phyloP scores from a whole-genome alignment of 2,797 vertebrate species.

The Glossophaga mutica region DNA sequence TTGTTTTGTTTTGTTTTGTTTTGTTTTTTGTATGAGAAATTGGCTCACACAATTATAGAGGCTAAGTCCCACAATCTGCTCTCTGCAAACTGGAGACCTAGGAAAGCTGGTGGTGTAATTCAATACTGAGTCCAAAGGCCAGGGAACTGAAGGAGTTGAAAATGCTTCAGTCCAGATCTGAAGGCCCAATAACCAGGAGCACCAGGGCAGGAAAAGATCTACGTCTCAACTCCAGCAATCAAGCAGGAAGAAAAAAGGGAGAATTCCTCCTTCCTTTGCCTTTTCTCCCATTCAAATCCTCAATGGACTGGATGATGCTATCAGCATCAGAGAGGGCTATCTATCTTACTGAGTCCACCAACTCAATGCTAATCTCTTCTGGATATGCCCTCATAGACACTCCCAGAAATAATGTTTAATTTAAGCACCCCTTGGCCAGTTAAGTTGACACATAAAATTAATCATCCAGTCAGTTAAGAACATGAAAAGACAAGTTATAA shows the following conservation, averaged over 20 bases:
- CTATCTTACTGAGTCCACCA: background rate
- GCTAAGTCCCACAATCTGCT: background rate
- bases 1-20: no score
- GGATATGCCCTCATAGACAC: background rate
- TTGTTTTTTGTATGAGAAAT: background rate
- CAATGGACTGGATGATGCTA: background rate
- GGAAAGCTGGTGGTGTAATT: background rate
- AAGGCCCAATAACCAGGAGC: background rate
- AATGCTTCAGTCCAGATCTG: background rate
- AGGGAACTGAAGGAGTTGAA: background rate
- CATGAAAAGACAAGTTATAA: background rate
- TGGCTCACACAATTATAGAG: background rate
- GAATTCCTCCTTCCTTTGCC: background rate
- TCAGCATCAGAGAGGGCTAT: background rate
- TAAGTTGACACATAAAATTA: background rate
- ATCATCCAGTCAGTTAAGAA: background rate
- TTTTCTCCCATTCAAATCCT: background rate
- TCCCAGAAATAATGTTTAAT: background rate
- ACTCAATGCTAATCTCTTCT: background rate
- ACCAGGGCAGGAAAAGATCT: background rate
- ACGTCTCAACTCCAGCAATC: background rate
- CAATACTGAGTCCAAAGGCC: background rate
- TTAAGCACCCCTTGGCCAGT: background rate
- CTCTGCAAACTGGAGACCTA: background rate
- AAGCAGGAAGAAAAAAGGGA: background rate